Percentiles rank a stretch among this genome's conserved stretches.
Conservation (phyloP, 2,797 vertebrate species). For the Hybognathus amarus region DNA sequence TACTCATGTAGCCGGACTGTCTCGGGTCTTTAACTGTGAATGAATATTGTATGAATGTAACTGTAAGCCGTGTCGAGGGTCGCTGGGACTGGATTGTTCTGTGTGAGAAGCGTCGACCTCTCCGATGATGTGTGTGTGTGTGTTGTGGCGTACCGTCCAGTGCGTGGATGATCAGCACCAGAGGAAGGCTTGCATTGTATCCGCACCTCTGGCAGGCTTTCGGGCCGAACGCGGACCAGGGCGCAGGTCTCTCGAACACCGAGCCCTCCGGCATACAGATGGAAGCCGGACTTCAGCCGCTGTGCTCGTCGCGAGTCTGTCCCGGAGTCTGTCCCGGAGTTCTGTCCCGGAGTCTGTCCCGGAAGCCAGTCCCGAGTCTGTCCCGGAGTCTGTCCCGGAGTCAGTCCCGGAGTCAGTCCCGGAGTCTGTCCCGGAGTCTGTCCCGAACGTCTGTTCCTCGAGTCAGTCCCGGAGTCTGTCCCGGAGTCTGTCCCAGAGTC, state of each 20-base stretch:
- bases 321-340: not conserved
- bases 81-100: too few species aligned
- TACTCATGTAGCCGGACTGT: too few species aligned
- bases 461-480: too few species aligned
- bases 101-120: too few species aligned
- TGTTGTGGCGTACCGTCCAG: conserved; percentile 79
- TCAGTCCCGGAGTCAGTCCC: too few species aligned
- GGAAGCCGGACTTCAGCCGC: conserved; percentile 71
- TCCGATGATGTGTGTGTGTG: not conserved
- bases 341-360: not conserved
- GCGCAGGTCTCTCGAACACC: conserved; percentile 66
- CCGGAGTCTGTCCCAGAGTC: too few species aligned
- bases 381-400: too few species aligned
- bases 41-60: not conserved
- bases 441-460: too few species aligned
- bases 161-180: conserved; percentile 85
- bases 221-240: conserved; percentile 65
- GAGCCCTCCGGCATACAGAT: conserved; percentile 66
- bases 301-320: too few species aligned
- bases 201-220: conserved; percentile 74
- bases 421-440: too few species aligned
- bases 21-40: not conserved
- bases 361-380: conserved; percentile 36
- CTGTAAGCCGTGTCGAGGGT: not conserved
- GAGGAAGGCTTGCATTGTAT: conserved; percentile 79